These are phyloP conservation scores for Ceratosolen solmsi DNA, from an alignment of 1,140 invertebrate genomes.

Conservation along the genomic window DNA sequence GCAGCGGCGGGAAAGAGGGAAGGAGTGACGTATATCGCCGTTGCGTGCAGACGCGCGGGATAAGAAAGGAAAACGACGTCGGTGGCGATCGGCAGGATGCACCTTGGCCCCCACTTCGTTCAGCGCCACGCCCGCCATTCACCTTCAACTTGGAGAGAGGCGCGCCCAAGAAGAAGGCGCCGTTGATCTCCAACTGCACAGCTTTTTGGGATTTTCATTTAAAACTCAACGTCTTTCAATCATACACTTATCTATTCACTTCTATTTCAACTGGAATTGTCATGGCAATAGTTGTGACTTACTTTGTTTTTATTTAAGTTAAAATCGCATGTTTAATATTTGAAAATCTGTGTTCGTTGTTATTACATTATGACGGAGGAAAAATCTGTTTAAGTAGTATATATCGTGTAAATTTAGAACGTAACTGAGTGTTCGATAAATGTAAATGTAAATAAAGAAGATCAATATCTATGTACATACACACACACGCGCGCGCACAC, in stretches of 20 bases:
- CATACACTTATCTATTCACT: neutral
- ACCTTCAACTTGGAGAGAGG: slow-evolving; percentile 65
- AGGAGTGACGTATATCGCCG: neutral
- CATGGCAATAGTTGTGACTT: no score
- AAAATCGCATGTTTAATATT: no score
- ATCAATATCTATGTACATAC: no score
- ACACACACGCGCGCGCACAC: no score
- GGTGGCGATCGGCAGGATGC: slow-evolving; percentile 61
- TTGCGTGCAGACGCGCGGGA: neutral
- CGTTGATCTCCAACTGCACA: neutral
- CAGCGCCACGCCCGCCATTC: slow-evolving; percentile 67
- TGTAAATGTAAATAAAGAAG: no score
- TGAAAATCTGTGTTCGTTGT: no score
- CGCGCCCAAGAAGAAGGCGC: neutral
- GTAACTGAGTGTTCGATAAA: no score
- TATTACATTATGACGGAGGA: no score
- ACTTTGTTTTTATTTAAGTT: no score
- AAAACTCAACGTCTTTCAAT: neutral
- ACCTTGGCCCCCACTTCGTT: slow-evolving; percentile 54
- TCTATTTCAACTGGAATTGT: no score
- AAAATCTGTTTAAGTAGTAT: no score
- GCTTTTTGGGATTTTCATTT: neutral
- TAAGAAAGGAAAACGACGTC: slow-evolving; percentile 37
- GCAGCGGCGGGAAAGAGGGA: neutral
- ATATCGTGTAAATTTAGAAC: no score